These are phyloP conservation scores for Vanacampus margaritifer DNA, from an alignment of 2,113 vertebrate species.

Conservation along the genomic window DNA sequence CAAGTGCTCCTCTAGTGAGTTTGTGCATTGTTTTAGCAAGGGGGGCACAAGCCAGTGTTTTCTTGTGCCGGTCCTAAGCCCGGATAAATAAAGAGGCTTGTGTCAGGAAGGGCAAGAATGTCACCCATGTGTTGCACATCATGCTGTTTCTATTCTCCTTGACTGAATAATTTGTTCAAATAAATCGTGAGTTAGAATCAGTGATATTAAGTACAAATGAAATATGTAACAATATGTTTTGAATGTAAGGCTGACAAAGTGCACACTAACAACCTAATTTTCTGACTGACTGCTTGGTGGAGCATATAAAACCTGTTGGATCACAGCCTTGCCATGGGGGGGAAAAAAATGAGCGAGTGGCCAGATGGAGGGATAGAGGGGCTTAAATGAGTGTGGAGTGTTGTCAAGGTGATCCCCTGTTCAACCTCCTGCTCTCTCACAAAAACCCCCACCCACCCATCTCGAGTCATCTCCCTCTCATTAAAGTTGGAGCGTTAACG, in stretches of 20 bases:
- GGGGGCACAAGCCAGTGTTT: no score
- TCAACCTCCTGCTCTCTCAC: constrained; percentile 46
- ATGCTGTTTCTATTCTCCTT: constrained; percentile 44
- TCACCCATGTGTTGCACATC: constrained; percentile 29
- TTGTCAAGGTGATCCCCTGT: constrained; percentile 67
- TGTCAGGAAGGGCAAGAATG: no score
- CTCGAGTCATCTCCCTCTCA: constrained; percentile 53
- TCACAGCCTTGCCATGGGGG: constrained; percentile 32
- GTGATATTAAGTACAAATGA: neutral
- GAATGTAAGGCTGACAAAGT: constrained; percentile 32
- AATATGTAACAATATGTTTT: constrained; percentile 4
- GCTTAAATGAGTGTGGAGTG: constrained; percentile 53
- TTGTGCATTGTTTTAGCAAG: no score
- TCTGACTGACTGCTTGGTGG: constrained; percentile 52
- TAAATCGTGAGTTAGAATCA: constrained; percentile 36
- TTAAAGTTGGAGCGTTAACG: constrained; percentile 64
- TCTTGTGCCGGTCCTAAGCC: no score
- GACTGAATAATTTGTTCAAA: constrained; percentile 46
- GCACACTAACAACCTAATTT: constrained; percentile 66
- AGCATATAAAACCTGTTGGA: constrained; percentile 59
- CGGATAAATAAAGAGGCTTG: no score
- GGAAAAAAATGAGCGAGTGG: constrained; percentile 39
- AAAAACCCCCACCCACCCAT: constrained; percentile 30
- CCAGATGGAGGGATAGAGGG: constrained; percentile 50
- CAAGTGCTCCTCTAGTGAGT: no score